These are phyloP conservation scores for Sus scrofa DNA, from an alignment of 2,113 vertebrate genomes.

Conservation along the genomic window DNA sequence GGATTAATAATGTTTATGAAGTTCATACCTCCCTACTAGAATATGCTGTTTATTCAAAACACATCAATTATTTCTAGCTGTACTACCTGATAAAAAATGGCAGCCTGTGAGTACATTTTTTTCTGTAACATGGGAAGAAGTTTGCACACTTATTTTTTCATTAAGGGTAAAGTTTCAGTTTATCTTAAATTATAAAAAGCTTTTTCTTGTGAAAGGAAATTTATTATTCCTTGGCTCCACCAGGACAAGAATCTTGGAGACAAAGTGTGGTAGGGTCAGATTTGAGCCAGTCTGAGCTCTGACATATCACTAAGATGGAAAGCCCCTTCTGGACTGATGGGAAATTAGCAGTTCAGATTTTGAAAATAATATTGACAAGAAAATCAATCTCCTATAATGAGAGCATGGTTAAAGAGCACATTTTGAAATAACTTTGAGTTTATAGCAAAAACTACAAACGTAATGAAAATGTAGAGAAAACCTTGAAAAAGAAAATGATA, in stretches of 20 bases:
- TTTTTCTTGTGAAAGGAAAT: neutral
- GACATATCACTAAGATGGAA: neutral
- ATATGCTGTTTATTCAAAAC: neutral
- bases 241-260: neutral
- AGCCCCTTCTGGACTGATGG: neutral
- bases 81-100: neutral
- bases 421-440: neutral
- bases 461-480: neutral
- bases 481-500: neutral
- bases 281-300: neutral
- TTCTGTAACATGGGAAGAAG: neutral
- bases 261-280: neutral
- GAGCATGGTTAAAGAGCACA: neutral
- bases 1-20: neutral
- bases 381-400: neutral
- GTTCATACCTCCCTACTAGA: neutral
- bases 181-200: neutral
- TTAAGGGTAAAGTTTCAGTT: neutral
- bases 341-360: neutral
- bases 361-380: neutral
- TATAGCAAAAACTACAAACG: neutral
- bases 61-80: neutral
- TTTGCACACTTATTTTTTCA: neutral
- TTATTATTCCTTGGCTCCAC: neutral
- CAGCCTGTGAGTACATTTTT: neutral